Evolutionary conservation across 2,888 invertebrate genomes (phyloP), one percentile per base, ranked within the genome.

Genomic region (Calliphora vomitoria): DNA sequence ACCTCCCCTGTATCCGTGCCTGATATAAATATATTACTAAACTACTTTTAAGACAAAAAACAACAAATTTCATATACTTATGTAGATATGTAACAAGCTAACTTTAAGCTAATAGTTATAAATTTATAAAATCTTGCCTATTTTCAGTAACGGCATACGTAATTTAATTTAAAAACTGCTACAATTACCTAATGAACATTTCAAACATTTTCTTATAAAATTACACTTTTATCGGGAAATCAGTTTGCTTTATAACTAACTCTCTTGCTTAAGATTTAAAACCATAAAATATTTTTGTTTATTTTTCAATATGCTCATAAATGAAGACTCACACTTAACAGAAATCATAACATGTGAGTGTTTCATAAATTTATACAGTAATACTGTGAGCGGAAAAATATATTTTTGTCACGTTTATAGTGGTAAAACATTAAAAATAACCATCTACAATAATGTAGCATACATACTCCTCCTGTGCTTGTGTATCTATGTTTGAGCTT

Each of bases 381-480:
- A 35, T 18, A 8, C 5, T 31, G 53, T 38, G 13, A 20, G 25
- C 13, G 15, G 6, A 25, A 68, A 68, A 41, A 44, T 47, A 38
- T 50, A 53, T 53, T 72, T 72, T 72, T 71, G 53, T 38, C 71
- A 72, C 71, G 71, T 72, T 72, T 72, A 41, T 55, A 38, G 38
- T 55, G 53, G 53, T 72, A 75, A 75, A 75, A 60, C 31, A 60
- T 75, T 75, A 60, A 60, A 60, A 75, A 38, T 60, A 74, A 74
- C 31, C 44, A 44, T 13, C 44, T 44, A 44, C 44, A 44, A 44
- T 13, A 74, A 44, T 69, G 68, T 60, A 62, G 2, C 25, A 25
- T 25, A 69, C 55, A 90, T 35, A n/a, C n/a, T 47, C 35, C 47
- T 35, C 1, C 18, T 91, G 90, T 87, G 10, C 41, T 10, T 60